Evolutionary conservation across 2,888 invertebrate species (phyloP).

Genomic region (Euplagia quadripunctaria): DNA sequence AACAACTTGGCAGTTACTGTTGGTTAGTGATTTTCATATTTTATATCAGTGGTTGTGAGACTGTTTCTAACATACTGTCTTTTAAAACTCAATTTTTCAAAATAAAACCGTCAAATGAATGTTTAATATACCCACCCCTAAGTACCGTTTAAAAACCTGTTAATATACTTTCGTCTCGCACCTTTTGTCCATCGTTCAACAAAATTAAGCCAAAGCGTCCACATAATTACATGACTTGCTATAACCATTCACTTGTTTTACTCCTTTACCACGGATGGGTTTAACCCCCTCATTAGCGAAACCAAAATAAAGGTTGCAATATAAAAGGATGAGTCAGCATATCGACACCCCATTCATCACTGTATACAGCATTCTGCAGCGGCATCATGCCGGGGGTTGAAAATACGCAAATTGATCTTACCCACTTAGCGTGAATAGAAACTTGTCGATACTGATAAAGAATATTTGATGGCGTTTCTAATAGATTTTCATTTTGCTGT

Average conservation of each 20-base stretch:
- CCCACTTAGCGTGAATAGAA: conserved; percentile 45
- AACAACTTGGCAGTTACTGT: too few relatives aligned
- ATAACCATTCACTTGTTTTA: conserved; percentile 44
- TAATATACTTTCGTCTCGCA: conserved; percentile 5
- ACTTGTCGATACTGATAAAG: conserved; percentile 45
- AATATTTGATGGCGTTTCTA: conserved; percentile 30
- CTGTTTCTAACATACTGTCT: too few relatives aligned
- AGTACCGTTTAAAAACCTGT: conserved; percentile 11
- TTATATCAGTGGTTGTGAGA: too few relatives aligned
- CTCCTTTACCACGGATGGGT: conserved; percentile 39
- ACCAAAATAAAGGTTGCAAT: conserved; percentile 80
- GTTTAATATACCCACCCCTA: background rate
- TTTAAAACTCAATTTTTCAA: background rate
- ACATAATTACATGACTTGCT: conserved; percentile 57
- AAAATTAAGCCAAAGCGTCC: conserved; percentile 43
- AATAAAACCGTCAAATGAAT: background rate
- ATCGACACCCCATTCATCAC: conserved; percentile 69
- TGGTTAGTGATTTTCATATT: too few relatives aligned
- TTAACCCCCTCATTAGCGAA: conserved; percentile 74
- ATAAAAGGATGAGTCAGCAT: conserved; percentile 81
- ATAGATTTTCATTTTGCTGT: conserved; percentile 24
- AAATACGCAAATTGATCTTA: conserved; percentile 56
- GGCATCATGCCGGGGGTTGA: conserved; percentile 24
- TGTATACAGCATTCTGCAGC: conserved; percentile 25
- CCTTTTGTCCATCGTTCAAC: conserved; percentile 24